phyloP scores from a whole-genome alignment of 92 coral and sea anemone species.

The Porites evermanni region DNA sequence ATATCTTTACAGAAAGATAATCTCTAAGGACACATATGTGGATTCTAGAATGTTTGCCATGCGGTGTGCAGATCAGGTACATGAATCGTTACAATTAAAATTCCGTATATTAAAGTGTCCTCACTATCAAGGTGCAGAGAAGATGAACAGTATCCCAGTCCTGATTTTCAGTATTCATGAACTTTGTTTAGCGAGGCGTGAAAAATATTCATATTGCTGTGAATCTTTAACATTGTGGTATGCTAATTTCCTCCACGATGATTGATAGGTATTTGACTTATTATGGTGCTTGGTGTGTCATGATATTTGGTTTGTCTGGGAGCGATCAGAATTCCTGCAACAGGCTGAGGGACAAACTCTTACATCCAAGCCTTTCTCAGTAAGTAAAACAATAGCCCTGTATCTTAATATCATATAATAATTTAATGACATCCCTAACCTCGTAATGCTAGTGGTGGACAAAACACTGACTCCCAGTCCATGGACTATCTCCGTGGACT shows the following conservation, averaged over 20 bases:
- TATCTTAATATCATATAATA: too few species aligned
- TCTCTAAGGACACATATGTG: constrained; percentile 83
- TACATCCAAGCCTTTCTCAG: constrained; percentile 91
- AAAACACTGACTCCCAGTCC: too few species aligned
- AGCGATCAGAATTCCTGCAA: constrained; percentile 83
- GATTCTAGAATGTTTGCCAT: constrained; percentile 99
- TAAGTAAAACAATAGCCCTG: constrained; percentile 23
- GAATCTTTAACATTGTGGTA: neutral
- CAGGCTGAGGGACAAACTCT: constrained; percentile 77
- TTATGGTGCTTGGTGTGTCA: constrained; percentile 99
- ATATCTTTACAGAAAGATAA: constrained; percentile 60
- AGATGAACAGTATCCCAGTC: too few species aligned
- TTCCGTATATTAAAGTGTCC: too few species aligned
- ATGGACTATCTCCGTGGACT: too few species aligned
- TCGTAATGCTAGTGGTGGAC: too few species aligned
- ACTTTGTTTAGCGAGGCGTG: neutral
- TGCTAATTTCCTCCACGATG: neutral
- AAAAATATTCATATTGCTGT: too few species aligned
- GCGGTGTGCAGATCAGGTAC: constrained; percentile 93
- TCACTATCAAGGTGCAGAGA: too few species aligned
- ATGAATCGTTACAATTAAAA: too few species aligned
- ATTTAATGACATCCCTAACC: too few species aligned
- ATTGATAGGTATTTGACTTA: constrained; percentile 85
- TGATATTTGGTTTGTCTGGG: constrained; percentile 99
- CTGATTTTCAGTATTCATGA: too few species aligned